Evolutionary conservation across 2,113 vertebrate genomes (phyloP), one percentile per base, ranked within the genome.

Genomic region (Aphelocoma coerulescens): DNA sequence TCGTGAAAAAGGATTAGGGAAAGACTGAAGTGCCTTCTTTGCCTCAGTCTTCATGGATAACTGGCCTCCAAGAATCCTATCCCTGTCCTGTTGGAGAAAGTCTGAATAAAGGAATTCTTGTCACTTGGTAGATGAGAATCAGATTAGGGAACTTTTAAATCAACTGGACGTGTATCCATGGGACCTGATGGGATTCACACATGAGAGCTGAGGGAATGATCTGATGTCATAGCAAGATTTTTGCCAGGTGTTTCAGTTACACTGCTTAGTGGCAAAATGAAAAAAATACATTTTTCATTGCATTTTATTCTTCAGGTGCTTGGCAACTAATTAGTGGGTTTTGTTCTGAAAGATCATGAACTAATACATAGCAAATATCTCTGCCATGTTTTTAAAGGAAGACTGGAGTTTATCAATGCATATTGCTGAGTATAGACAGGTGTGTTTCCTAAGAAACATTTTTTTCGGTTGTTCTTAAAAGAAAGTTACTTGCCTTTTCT

Each of bases 101-200:
- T 52, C 37, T 39, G 52, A 57, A 79, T 9, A 86, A 82, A 88
- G 20, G 19, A 49, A 85, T 4, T 39, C 11, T 48, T 81, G 46
- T 41, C 3, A 6, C 6, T 51, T 68, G 11, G 7, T 20, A 5
- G 10, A 55, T 0, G 0, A 78, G 8, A 20, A 74, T 37, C 11
- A 46, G 3, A 17, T 48, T 26, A 69, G 17, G 10, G 16, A 55
- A 65, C 10, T 24, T 49, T 28, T 85, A 48, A 82, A 66, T 51
- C 27, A 51, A 4, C 11, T n/a, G 33, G 26, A 10, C 6, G 9
- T 3, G 0, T 52, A 61, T 37, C 35, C 7, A 28, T 88, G 27
- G 27, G 9, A 71, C 16, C 2, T 44, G 14, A 30, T 44, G 8
- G 9, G 16, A 83, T 48, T 82, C n/a, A 62, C 11, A 48, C 8